A percentile compares a stretch with the other conserved stretches of the same genome.
Conservation (phyloP, 2,113 vertebrate genomes). For the Ptilonorhynchus violaceus region DNA sequence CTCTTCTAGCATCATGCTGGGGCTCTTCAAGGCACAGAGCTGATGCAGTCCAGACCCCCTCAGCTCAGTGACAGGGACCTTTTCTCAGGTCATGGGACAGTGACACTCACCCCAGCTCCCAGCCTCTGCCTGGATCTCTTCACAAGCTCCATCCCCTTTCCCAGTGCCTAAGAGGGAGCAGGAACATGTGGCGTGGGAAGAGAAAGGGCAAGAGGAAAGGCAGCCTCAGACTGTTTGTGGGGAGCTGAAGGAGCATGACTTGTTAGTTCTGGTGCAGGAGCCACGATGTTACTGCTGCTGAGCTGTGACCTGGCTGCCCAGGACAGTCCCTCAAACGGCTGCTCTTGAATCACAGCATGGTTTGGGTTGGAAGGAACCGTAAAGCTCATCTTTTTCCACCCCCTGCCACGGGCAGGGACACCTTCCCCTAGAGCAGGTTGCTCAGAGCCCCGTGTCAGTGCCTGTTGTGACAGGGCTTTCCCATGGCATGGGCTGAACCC, state of each 20-base stretch:
- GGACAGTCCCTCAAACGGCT: neutral
- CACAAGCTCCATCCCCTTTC: neutral
- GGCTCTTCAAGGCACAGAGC: neutral
- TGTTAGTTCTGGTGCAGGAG: neutral
- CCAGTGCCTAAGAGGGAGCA: neutral
- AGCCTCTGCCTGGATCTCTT: neutral
- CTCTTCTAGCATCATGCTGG: neutral
- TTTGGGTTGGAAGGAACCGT: neutral
- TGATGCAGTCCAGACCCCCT: neutral
- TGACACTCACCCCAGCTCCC: neutral
- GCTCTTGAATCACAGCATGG: neutral
- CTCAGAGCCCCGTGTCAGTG: neutral
- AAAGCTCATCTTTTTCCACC: neutral
- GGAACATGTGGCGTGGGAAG: neutral
- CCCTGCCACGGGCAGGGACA: neutral
- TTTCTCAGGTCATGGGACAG: neutral
- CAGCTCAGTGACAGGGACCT: neutral
- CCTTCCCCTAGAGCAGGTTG: neutral
- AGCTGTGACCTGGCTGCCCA: neutral
- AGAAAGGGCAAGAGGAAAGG: neutral
- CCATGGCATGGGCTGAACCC: neutral
- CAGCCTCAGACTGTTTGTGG: neutral
- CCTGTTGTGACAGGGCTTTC: neutral
- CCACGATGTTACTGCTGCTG: neutral
- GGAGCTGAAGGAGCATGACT: fast-evolving